These are phyloP conservation scores for Trichomycterus rosablanca DNA, from an alignment of 2,113 vertebrate species.

Conservation along the genomic window DNA sequence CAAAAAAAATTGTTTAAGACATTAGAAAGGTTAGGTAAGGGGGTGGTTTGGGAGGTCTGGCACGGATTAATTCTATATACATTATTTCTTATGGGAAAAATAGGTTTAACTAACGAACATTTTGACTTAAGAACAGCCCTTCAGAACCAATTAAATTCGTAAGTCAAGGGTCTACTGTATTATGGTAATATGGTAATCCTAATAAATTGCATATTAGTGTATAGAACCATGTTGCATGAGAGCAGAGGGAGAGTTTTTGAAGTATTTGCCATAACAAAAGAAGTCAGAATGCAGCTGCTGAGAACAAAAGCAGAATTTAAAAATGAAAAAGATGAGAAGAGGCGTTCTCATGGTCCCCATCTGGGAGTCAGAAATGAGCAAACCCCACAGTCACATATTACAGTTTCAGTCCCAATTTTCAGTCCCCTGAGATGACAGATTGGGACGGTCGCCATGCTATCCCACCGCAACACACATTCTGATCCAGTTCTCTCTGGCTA, in stretches of 20 bases:
- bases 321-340: background rate
- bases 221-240: conserved; percentile 42
- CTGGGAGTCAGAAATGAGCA: conserved; percentile 3
- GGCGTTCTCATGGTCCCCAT: conserved; percentile 29
- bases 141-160: too few species aligned
- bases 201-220: too few species aligned
- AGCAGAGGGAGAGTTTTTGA: background rate
- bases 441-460: conserved; percentile 14
- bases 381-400: conserved; percentile 11
- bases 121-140: too few species aligned
- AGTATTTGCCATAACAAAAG: conserved; percentile 3
- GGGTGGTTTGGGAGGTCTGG: too few species aligned
- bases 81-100: too few species aligned
- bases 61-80: too few species aligned
- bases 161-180: too few species aligned
- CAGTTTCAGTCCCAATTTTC: conserved; percentile 18
- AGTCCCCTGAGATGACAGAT: conserved; percentile 26
- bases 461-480: conserved; percentile 7
- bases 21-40: too few species aligned
- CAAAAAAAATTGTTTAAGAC: too few species aligned
- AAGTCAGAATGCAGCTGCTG: background rate
- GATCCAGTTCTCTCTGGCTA: conserved; percentile 14
- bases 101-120: too few species aligned
- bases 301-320: background rate
- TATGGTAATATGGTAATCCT: too few species aligned